Evolutionary conservation across 2,797 vertebrate genomes (phyloP).

Genomic region (Phataginus tetradactyla): DNA sequence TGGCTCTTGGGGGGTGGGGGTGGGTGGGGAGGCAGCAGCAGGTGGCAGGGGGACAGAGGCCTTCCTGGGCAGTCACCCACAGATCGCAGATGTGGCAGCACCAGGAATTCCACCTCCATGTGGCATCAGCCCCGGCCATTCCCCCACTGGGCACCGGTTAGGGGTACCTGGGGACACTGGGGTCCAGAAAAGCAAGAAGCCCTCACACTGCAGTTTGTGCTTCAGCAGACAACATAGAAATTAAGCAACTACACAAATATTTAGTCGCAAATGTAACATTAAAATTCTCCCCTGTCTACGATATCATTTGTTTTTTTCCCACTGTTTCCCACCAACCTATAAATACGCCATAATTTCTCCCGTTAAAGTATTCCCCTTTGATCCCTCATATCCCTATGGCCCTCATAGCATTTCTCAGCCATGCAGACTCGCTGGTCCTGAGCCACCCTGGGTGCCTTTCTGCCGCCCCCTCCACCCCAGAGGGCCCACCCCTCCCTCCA

Average conservation of each 20-base stretch:
- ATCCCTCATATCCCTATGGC: background rate
- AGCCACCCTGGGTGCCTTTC: background rate
- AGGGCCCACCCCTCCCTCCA: too few species aligned
- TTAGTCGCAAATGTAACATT: background rate
- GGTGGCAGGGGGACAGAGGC: background rate
- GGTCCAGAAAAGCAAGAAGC: background rate
- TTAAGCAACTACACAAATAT: background rate
- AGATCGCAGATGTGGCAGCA: too few species aligned
- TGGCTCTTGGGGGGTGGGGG: background rate
- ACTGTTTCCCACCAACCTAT: background rate
- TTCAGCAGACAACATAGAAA: background rate
- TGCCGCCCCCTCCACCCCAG: background rate
- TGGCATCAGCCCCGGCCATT: background rate
- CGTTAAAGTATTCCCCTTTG: background rate
- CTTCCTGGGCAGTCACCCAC: background rate
- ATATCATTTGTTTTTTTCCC: background rate
- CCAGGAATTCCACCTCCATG: background rate
- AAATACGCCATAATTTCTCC: background rate
- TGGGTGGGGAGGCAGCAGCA: background rate
- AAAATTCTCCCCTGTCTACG: background rate
- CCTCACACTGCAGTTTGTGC: background rate
- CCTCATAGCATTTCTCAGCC: background rate
- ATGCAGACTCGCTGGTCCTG: background rate
- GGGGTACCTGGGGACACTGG: fast-evolving
- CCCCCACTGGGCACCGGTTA: too few species aligned